phyloP scores from a whole-genome alignment of 2,797 vertebrate genomes.

The Pantherophis alleghaniensis region DNA sequence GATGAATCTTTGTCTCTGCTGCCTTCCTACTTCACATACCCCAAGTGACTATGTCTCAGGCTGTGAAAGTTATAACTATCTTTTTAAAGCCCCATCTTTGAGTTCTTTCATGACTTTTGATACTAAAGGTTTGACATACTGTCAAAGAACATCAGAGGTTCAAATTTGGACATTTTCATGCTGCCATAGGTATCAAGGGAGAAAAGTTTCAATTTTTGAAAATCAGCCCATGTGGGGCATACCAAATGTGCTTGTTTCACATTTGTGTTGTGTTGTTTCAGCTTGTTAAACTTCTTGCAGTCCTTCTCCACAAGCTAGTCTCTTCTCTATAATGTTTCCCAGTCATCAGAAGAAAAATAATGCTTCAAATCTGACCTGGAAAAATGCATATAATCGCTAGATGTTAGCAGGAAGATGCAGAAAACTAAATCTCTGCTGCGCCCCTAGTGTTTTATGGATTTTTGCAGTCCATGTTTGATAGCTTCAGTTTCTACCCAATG shows the following conservation, averaged over 20 bases:
- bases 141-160: neutral
- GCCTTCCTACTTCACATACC: neutral
- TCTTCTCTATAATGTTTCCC: neutral
- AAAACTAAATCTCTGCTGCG: neutral
- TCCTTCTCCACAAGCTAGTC: neutral
- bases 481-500: neutral
- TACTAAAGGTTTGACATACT: neutral
- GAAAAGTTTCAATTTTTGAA: neutral
- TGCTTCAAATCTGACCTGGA: neutral
- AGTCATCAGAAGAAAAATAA: neutral
- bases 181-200: neutral
- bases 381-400: neutral
- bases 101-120: constrained; percentile 11
- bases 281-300: neutral
- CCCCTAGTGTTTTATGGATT: neutral
- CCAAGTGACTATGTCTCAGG: constrained; percentile 14
- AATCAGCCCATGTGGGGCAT: neutral
- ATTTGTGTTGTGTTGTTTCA: neutral
- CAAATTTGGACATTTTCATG: neutral
- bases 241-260: neutral
- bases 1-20: neutral
- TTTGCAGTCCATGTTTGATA: neutral
- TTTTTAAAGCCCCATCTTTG: constrained; percentile 16
- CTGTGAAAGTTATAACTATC: accelerated
- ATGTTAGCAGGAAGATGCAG: neutral